Conservation (phyloP, 1,140 invertebrate genomes). For the Myzus persicae region DNA sequence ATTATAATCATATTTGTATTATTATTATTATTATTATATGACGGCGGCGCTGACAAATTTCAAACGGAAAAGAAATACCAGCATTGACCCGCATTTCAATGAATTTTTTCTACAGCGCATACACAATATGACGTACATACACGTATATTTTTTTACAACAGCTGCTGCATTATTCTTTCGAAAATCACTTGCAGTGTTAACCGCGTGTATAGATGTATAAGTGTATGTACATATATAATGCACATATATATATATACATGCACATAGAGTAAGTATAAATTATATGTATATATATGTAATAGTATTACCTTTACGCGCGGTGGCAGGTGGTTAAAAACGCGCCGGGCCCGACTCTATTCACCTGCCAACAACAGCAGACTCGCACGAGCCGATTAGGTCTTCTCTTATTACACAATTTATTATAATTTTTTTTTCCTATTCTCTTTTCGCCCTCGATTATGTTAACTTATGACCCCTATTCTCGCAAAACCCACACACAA, state of each 20-base stretch:
- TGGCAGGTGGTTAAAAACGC: constrained; percentile 38
- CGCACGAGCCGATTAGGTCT: constrained; percentile 12
- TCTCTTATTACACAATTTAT: constrained; percentile 20
- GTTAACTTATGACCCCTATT: constrained; percentile 15
- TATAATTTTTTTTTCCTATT: constrained; percentile 23
- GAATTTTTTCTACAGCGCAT: not conserved
- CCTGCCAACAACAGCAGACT: constrained; percentile 35
- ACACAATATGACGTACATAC: not conserved
- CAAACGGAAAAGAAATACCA: not conserved
- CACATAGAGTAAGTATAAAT: not conserved
- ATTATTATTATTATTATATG: not conserved
- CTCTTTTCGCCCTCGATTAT: constrained; percentile 10
- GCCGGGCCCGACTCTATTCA: constrained; percentile 21
- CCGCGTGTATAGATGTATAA: not conserved
- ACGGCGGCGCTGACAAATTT: not conserved
- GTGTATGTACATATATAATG: not conserved
- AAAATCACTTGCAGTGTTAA: constrained; percentile 41
- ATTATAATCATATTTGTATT: not conserved
- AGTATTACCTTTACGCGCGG: constrained; percentile 15
- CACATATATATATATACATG: not conserved
- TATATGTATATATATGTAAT: not conserved
- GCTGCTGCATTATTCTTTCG: constrained; percentile 31
- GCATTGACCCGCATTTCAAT: constrained; percentile 28
- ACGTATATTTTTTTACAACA: constrained; percentile 6
- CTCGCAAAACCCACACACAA: constrained; percentile 6